Conservation (phyloP, 2,888 invertebrate species). For the Marasmarcha lunaedactyla region DNA sequence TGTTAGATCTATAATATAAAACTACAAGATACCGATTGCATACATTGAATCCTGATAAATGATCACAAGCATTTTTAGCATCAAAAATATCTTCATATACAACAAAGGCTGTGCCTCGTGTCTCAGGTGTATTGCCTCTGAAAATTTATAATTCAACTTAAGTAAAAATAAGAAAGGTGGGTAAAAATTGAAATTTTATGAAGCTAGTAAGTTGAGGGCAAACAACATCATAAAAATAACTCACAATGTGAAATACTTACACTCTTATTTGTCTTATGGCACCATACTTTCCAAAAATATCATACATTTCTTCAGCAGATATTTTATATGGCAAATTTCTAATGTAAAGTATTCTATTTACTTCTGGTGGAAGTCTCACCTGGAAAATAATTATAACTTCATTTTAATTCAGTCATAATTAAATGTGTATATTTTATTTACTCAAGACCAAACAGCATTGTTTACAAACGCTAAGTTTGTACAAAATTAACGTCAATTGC, state of each 20-base stretch:
- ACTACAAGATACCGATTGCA: slow-evolving; percentile 99
- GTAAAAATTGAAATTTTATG: no score
- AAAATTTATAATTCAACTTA: slow-evolving; percentile 28
- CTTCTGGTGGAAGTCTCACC: slow-evolving; percentile 98
- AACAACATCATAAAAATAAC: no score
- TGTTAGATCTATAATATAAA: slow-evolving; percentile 95
- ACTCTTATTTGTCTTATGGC: slow-evolving; percentile 98
- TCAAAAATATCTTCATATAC: slow-evolving; percentile 99
- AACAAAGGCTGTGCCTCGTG: slow-evolving; percentile 98
- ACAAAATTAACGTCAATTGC: no score
- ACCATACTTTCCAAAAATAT: slow-evolving; percentile 99
- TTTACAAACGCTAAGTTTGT: no score
- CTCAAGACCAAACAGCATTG: no score
- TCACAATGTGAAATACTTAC: slow-evolving; percentile 73
- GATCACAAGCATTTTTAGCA: slow-evolving; percentile 99
- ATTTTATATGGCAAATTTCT: slow-evolving; percentile 99
- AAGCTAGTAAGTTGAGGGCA: no score
- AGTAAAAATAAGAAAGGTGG: slow-evolving; percentile 7
- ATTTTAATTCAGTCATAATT: no score
- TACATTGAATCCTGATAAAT: slow-evolving; percentile 98
- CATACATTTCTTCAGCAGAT: slow-evolving; percentile 99
- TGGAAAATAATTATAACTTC: no score
- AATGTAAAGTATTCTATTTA: slow-evolving; percentile 96
- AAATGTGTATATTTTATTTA: not conserved
- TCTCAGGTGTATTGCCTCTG: slow-evolving; percentile 97